Evolutionary conservation across 2,888 invertebrate species (phyloP).

Genomic region (Laspeyria flexula): DNA sequence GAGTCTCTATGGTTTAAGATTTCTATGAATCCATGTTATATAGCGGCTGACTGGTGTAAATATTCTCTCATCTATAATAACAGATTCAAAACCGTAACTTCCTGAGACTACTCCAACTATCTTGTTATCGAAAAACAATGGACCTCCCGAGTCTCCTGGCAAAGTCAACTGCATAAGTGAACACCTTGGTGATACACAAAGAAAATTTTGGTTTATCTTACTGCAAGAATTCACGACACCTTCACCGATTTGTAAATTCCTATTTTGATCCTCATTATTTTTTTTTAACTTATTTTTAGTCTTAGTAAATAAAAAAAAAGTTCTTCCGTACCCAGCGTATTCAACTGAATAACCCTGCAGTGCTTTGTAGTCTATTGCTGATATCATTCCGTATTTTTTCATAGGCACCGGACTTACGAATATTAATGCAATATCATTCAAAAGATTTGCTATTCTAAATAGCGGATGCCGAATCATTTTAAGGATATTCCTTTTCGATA

Average conservation of each 20-base stretch:
- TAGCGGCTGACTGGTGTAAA: constrained; percentile 1
- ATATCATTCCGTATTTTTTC: not conserved
- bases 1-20: too few species aligned
- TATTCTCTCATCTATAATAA: too few species aligned
- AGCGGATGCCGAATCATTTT: too few species aligned
- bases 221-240: not conserved
- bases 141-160: constrained; percentile 1
- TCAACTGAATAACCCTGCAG: not conserved
- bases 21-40: not conserved
- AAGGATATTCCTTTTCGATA: too few species aligned
- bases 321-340: not conserved
- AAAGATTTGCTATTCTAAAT: too few species aligned
- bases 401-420: not conserved
- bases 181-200: constrained; percentile 3
- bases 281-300: not conserved
- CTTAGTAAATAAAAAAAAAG: not conserved
- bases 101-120: not conserved
- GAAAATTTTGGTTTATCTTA: too few species aligned
- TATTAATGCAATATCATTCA: not conserved
- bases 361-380: constrained; percentile 1
- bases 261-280: not conserved
- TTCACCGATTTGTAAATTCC: not conserved
- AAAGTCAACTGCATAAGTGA: not conserved
- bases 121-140: not conserved
- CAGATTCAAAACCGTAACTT: too few species aligned